A percentile compares a stretch with the other conserved stretches of the same genome.
phyloP scores from a whole-genome alignment of 2,113 vertebrate genomes.

The Loxodonta africana region DNA sequence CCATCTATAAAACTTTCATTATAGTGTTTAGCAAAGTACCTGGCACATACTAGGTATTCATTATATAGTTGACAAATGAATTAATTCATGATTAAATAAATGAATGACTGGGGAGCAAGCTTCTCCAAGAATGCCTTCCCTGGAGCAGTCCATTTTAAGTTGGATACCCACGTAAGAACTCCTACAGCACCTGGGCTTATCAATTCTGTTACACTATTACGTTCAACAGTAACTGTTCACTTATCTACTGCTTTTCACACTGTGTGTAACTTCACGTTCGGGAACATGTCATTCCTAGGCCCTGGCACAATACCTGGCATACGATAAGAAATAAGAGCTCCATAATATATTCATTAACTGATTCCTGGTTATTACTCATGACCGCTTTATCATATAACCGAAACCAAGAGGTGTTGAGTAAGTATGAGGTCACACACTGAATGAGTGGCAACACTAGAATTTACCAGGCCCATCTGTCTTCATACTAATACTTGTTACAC shows the following conservation, averaged over 20 bases:
- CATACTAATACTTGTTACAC: background rate
- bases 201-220: background rate
- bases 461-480: background rate
- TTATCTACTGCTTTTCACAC: too few relatives aligned
- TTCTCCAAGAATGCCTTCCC: background rate
- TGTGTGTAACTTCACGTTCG: background rate
- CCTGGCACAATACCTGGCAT: too few relatives aligned
- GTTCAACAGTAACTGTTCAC: background rate
- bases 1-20: background rate
- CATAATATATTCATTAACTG: background rate
- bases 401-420: background rate
- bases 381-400: background rate
- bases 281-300: background rate
- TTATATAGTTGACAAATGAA: background rate
- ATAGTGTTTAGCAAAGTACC: background rate
- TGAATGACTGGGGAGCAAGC: background rate
- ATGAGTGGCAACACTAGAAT: background rate
- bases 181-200: background rate
- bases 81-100: background rate
- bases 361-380: background rate
- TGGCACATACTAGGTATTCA: background rate
- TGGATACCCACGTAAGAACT: background rate
- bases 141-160: background rate
- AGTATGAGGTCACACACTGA: background rate
- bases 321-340: background rate